Conservation (phyloP, 2,113 vertebrate species). For the Pelobates fuscus region DNA sequence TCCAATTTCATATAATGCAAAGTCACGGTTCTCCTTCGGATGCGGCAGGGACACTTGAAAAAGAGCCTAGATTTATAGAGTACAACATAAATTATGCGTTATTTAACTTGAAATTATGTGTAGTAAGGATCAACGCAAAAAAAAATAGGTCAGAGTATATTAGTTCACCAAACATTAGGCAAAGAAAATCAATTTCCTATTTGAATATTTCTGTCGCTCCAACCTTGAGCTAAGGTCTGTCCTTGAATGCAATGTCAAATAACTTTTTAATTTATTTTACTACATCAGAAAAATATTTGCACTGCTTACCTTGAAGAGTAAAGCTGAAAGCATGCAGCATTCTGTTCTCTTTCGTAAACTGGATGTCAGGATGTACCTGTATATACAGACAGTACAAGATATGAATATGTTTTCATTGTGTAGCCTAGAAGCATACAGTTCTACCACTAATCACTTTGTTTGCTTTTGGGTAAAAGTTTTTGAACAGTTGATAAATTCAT, state of each 20-base stretch:
- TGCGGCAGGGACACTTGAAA: conserved; percentile 80
- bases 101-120: not conserved
- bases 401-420: no score
- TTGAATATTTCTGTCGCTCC: not conserved
- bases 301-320: conserved; percentile 89
- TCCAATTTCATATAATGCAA: conserved; percentile 72
- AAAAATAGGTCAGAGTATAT: conserved; percentile 3
- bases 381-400: conserved; percentile 7
- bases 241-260: conserved; percentile 1
- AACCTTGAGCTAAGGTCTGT: not conserved
- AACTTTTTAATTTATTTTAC: conserved; percentile 13
- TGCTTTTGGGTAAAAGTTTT: no score
- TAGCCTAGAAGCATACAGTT: no score
- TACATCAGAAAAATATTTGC: conserved; percentile 7
- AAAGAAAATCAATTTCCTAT: not conserved
- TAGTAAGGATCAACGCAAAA: conserved; percentile 33
- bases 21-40: conserved; percentile 76
- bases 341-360: conserved; percentile 74
- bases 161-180: not conserved
- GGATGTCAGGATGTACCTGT: conserved; percentile 75
- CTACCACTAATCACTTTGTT: no score
- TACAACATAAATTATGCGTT: not conserved
- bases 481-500: no score
- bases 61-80: conserved; percentile 72
- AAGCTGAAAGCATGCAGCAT: conserved; percentile 82